Base-by-base conservation (phyloP, 2,797 vertebrate genomes). In the Eulemur coronatus region DNA sequence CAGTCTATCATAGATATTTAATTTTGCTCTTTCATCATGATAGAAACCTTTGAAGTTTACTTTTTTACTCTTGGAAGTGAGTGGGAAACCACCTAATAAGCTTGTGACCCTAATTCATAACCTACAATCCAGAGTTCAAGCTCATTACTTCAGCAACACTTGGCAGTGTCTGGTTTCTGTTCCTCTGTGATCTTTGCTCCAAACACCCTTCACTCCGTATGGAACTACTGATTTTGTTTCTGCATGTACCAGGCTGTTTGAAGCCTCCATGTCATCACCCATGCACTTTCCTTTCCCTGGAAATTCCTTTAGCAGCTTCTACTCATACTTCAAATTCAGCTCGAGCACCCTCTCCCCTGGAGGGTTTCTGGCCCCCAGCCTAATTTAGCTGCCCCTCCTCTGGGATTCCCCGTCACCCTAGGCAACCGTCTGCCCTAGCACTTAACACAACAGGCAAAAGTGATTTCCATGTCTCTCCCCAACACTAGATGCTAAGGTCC, bases 1-100 rank as follows among this genome's bases (percentile, higher is more conserved):
- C 87, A 85, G 92, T 59, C 79, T 61, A 69, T 81, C 87, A 70
- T 1, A 84, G 84, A 89, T 57, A 30, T 84, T 95, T 81, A 75
- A 73, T 72, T 96, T 94, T 94, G 48, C 14, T 89, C 63, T 96
- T 94, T 84, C 11, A 86, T 94, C n/a, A 76, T 85, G 95, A 92
- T 22, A 78, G 63, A 94, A 89, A 88, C 33, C 61, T 38, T 65
- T 57, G 28, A 93, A 55, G 52, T 79, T 86, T 59, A 87, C n/a
- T 69, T 94, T 82, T 92, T 75, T 17, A 75, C 7, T 91, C 72
- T 89, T 82, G 48, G 20, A 30, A 48, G 24, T 12, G 9, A 22
- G 48, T 10, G 24, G 2, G 50, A 41, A 57, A 69, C 50, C 50
- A 88, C 72, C n/a, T 75, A 75, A 80, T 50, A 97, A 86, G 5